Evolutionary conservation across 2,888 invertebrate genomes (phyloP), one percentile per base, ranked within the genome.

Genomic region (Axea sp.): DNA sequence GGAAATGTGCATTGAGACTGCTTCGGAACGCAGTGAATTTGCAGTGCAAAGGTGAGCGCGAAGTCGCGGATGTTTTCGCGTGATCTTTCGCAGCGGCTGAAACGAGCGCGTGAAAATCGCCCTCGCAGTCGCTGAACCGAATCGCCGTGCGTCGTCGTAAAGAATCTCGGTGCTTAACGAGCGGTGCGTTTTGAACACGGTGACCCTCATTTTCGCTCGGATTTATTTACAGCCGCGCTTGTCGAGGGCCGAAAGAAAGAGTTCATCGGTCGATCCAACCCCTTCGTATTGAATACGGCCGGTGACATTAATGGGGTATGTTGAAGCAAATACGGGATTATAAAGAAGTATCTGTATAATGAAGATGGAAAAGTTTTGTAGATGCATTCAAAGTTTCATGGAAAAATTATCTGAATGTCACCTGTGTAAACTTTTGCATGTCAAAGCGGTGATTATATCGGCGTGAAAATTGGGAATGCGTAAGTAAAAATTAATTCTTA

Each of bases 301-400:
- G n/a, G n/a, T n/a, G 28, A 26, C 37, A 14, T 24, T 47, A 49
- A 62, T 49, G 49, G 49, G 49, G 39, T 62, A 62, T n/a, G 35
- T 35, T 35, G 0, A 8, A 35, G 15, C 33, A 35, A 35, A 35
- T 35, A 35, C n/a, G 33, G 33, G 24, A 57, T 14, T 45, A 33
- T 26, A 26, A 45, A 33, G 33, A 35, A 45, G 33, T 30, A 26
- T 12, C 6, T 9, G 35, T 19, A 59, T 43, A 57, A 57, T 43
- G 35, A 35, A 45, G 45, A 59, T 39, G 59, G 33, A 26, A 35
- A 59, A 45, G 59, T 59, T 59, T 22, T 8, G 17, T 14, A 9
- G 33, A 12, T 12, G 45, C 59, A 45, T 59, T 28, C 19, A 45
- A 59, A 59, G 35, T 59, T 59, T 45, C 28, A 11, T 17, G 28